phyloP scores from a whole-genome alignment of 2,113 vertebrate species.

The Dicentrarchus labrax region DNA sequence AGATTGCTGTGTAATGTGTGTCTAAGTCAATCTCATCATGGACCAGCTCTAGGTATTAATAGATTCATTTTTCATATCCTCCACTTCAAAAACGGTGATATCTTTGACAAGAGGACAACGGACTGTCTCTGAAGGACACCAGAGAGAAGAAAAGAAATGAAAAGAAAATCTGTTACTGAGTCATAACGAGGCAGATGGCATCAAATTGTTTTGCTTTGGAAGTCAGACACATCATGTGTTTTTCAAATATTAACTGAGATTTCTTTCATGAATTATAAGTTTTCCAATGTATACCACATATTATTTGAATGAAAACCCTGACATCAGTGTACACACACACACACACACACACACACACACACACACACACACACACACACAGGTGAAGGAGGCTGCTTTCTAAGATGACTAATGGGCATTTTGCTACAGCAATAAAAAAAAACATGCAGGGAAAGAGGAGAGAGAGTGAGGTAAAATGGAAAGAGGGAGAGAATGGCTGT shows the following conservation, averaged over 20 bases:
- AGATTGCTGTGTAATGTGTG: not conserved
- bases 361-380: not conserved
- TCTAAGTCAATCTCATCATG: not conserved
- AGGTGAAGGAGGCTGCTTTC: constrained; percentile 25
- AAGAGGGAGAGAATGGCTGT: constrained; percentile 50
- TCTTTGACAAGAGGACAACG: not conserved
- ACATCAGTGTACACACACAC: constrained; percentile 3
- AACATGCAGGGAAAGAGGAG: constrained; percentile 33
- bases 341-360: not conserved
- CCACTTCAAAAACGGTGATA: not conserved
- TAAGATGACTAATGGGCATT: constrained; percentile 63
- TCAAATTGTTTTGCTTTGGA: constrained; percentile 6
- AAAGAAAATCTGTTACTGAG: not conserved
- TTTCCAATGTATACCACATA: not conserved
- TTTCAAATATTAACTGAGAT: constrained; percentile 4
- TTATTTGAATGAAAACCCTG: constrained; percentile 28
- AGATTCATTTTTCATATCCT: not conserved
- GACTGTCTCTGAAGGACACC: not conserved
- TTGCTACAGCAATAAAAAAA: constrained; percentile 57
- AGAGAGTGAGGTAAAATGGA: constrained; percentile 51
- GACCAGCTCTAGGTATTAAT: not conserved
- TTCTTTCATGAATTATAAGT: constrained; percentile 1
- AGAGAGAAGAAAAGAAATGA: too few relatives aligned
- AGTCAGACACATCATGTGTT: not conserved
- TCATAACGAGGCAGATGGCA: constrained; percentile 3